A percentile compares a stretch with the other conserved stretches of the same genome.
Evolutionary conservation across 2,113 vertebrate species (phyloP).

Genomic region (human (Homo sapiens)): GRCh38 chr2:146356001-146356500

Average conservation of each 20-base stretch:
- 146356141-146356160: background rate
- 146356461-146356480: background rate
- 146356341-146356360: background rate
- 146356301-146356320: background rate
- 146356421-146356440: background rate
- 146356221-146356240: background rate
- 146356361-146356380: background rate
- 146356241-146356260: background rate
- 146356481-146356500: background rate
- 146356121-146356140: background rate
- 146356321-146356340: background rate
- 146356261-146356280: background rate
- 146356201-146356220: background rate
- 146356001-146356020: background rate
- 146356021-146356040: background rate
- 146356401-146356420: background rate
- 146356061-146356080: background rate
- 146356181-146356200: background rate
- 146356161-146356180: background rate
- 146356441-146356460: background rate
- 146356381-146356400: background rate
- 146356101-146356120: background rate
- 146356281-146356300: background rate
- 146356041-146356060: background rate
- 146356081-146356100: background rate